phyloP scores from a whole-genome alignment of 2,113 vertebrate species.

The Pogonocichla stellata region DNA sequence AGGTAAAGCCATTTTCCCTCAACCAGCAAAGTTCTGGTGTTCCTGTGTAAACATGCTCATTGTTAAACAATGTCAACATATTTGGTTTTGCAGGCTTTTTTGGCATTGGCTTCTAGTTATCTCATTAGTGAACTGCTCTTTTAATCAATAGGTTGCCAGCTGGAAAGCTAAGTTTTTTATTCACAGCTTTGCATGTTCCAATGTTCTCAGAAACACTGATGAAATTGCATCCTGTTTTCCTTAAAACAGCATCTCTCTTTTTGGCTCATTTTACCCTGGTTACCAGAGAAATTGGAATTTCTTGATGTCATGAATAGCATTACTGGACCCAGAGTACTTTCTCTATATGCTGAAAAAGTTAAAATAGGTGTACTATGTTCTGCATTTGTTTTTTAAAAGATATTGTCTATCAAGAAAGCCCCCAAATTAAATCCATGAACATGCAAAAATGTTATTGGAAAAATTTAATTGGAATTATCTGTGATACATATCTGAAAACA shows the following conservation, averaged over 20 bases:
- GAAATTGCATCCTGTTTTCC: constrained; percentile 34
- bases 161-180: constrained; percentile 53
- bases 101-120: constrained; percentile 34
- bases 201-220: constrained; percentile 58
- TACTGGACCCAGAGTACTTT: background rate
- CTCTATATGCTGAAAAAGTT: background rate
- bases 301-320: background rate
- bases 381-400: background rate
- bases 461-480: background rate
- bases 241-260: constrained; percentile 8
- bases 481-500: background rate
- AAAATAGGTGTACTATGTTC: background rate
- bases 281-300: constrained; percentile 3
- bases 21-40: background rate
- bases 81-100: constrained; percentile 55
- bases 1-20: background rate
- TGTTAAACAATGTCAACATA: constrained; percentile 58
- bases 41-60: background rate
- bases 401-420: background rate
- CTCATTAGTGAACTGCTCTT: constrained; percentile 71
- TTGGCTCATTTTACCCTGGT: background rate
- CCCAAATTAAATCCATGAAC: background rate
- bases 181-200: constrained; percentile 44
- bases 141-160: constrained; percentile 63
- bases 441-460: background rate